Evolutionary conservation across 2,113 vertebrate genomes (phyloP).

Genomic region (Osmerus mordax): DNA sequence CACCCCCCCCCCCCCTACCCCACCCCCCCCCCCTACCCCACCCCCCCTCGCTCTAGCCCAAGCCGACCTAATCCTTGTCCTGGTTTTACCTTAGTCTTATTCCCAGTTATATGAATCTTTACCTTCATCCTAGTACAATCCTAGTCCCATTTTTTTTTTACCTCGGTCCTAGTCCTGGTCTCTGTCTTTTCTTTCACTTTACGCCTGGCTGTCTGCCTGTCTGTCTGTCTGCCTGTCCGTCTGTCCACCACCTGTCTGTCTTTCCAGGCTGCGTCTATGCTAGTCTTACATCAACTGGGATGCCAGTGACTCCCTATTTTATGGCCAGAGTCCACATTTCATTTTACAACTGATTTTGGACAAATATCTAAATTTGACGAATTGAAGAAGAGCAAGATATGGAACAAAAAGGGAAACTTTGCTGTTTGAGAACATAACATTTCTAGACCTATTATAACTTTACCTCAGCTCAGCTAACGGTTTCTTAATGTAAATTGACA

Average conservation of each 20-base stretch:
- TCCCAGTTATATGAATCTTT: slow-evolving; percentile 9
- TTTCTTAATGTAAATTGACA: slow-evolving; percentile 91
- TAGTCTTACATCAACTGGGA: slow-evolving; percentile 58
- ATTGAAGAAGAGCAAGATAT: slow-evolving; percentile 52
- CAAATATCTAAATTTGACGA: slow-evolving; percentile 45
- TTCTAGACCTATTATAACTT: slow-evolving; percentile 97
- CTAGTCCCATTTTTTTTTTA: neutral
- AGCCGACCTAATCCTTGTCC: neutral
- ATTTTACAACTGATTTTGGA: slow-evolving; percentile 55
- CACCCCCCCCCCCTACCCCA: no score
- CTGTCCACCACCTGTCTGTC: slow-evolving; percentile 39
- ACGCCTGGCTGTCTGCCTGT: slow-evolving; percentile 17
- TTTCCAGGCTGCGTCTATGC: slow-evolving; percentile 44
- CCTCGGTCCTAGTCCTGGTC: neutral
- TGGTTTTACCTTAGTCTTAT: slow-evolving; percentile 6
- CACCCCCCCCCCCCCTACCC: neutral
- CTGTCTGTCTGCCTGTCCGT: neutral
- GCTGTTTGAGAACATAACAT: slow-evolving; percentile 85
- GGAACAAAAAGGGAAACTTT: slow-evolving; percentile 76
- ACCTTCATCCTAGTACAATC: neutral
- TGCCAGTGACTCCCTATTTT: slow-evolving; percentile 71
- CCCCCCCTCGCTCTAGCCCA: neutral
- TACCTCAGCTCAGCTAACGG: slow-evolving; percentile 92
- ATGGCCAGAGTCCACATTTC: slow-evolving; percentile 72
- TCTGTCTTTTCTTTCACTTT: neutral